Percentiles rank a stretch among this genome's conserved stretches.
Evolutionary conservation across 1,140 invertebrate species (phyloP).

Genomic region (Apis dorsata): DNA sequence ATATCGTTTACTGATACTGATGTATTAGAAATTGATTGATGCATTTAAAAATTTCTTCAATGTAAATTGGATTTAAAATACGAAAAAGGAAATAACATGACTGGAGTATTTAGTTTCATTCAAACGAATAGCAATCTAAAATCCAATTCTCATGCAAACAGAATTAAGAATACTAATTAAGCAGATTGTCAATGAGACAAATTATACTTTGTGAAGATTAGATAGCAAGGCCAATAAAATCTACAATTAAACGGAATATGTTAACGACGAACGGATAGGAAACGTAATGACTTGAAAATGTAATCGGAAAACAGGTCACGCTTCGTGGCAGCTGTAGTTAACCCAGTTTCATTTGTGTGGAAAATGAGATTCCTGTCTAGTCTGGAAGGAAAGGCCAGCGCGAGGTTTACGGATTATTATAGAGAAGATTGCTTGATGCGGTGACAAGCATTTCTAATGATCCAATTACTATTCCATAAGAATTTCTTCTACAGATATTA

Average conservation of each 20-base stretch:
- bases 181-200: background rate
- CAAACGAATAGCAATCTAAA: background rate
- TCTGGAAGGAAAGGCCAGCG: background rate
- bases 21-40: too few species aligned
- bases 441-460: background rate
- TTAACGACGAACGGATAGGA: slow-evolving; percentile 5
- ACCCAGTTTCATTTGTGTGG: slow-evolving; percentile 47
- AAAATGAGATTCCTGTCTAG: slow-evolving; percentile 23
- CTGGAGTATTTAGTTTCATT: background rate
- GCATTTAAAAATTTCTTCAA: too few species aligned
- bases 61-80: too few species aligned
- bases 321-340: slow-evolving; percentile 12
- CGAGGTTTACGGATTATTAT: background rate
- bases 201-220: background rate
- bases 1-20: too few species aligned
- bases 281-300: slow-evolving; percentile 38
- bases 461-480: background rate
- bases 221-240: background rate
- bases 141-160: background rate
- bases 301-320: slow-evolving; percentile 35
- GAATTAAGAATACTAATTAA: background rate
- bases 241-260: slow-evolving; percentile 18
- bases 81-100: too few species aligned
- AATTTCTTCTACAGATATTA: background rate
- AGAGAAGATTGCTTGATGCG: background rate